Percentiles rank a stretch among this genome's conserved stretches.
These are phyloP conservation scores for Rhodinocichla rosea DNA, from an alignment of 2,113 vertebrate genomes.

Conservation along the genomic window DNA sequence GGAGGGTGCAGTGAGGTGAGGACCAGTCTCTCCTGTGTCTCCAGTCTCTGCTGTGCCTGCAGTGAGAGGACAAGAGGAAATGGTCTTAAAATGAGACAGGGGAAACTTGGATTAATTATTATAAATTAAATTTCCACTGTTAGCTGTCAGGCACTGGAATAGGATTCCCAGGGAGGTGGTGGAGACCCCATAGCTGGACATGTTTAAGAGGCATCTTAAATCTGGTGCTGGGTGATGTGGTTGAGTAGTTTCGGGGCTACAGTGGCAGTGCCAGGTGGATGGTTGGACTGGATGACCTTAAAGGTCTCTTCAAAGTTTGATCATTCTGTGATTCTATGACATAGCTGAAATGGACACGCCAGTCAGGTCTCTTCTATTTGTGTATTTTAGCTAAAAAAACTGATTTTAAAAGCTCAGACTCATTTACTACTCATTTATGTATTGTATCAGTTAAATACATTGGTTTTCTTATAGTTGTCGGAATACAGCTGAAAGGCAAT, in stretches of 20 bases:
- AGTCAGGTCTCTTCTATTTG: neutral
- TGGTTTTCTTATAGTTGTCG: neutral
- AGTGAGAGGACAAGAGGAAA: neutral
- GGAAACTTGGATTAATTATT: neutral
- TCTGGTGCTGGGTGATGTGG: no score
- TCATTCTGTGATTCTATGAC: neutral
- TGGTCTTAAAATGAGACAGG: neutral
- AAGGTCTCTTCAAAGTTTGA: neutral
- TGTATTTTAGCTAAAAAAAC: neutral
- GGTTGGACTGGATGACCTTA: neutral
- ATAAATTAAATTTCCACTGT: neutral
- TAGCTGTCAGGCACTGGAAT: neutral
- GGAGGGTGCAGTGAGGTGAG: neutral
- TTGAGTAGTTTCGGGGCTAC: neutral
- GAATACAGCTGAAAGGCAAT: neutral
- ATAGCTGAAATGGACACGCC: neutral
- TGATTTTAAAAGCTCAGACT: neutral
- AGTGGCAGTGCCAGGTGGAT: neutral
- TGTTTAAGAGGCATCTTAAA: neutral
- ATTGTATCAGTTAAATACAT: neutral
- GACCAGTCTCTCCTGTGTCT: fast-evolving
- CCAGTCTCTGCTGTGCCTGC: neutral
- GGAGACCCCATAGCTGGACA: neutral
- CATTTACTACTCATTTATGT: neutral
- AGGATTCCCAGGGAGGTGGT: neutral